Conservation (phyloP, 35 echinoderm and acorn worm genomes). For the Stichopus chloronotus region DNA sequence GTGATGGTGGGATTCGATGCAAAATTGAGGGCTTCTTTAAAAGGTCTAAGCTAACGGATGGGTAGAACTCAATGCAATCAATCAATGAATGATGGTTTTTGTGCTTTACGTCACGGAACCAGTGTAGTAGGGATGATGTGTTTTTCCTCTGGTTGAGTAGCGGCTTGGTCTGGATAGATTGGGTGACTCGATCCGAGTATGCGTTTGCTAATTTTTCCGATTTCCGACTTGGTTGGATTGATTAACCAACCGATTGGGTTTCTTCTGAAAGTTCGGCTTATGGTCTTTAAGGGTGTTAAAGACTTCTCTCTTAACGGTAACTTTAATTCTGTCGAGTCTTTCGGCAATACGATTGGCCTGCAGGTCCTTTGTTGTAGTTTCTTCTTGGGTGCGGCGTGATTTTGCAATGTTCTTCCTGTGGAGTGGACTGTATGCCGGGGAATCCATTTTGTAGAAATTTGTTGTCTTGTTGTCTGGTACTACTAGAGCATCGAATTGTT, state of each 20-base stretch:
- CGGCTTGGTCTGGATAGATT: background rate
- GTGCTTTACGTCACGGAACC: too few species aligned
- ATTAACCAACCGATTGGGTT: slow-evolving; percentile 58
- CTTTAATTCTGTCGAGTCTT: slow-evolving; percentile 16
- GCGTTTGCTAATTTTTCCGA: slow-evolving; percentile 52
- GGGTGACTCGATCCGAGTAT: slow-evolving; percentile 55
- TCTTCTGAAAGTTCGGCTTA: slow-evolving; percentile 44
- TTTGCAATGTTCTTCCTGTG: background rate
- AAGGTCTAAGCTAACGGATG: too few species aligned
- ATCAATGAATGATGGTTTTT: too few species aligned
- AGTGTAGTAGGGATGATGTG: too few species aligned
- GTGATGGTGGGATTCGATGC: too few species aligned
- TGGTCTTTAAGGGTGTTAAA: slow-evolving; percentile 52
- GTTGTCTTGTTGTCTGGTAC: slow-evolving; percentile 16
- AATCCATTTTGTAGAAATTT: slow-evolving; percentile 24
- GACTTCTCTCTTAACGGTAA: slow-evolving; percentile 20
- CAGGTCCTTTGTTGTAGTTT: background rate
- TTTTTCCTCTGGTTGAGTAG: background rate
- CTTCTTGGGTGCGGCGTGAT: slow-evolving; percentile 4
- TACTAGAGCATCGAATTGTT: background rate
- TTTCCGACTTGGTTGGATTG: slow-evolving; percentile 70
- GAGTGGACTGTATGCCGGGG: background rate
- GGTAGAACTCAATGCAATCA: too few species aligned
- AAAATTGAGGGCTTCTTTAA: too few species aligned
- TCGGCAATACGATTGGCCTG: slow-evolving; percentile 39